These are phyloP conservation scores for Stegophylla sp. DNA, from an alignment of 2,888 invertebrate genomes.

Conservation along the genomic window DNA sequence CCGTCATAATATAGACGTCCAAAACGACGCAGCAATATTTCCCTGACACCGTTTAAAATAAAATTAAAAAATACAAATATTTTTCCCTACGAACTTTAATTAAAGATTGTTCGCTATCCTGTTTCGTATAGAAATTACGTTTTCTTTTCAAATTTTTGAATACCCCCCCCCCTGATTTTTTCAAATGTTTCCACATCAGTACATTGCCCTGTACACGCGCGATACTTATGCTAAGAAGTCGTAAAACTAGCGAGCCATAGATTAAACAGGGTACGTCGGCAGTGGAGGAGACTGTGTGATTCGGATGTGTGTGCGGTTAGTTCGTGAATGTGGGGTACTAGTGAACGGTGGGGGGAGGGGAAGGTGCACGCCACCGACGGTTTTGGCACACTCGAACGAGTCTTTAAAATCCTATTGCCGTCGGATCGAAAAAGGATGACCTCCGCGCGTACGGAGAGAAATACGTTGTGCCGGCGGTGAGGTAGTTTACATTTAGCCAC, in stretches of 20 bases:
- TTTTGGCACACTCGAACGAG: conserved; percentile 52
- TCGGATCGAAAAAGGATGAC: conserved; percentile 3
- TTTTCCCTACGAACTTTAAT: too few relatives aligned
- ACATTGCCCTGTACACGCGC: too few relatives aligned
- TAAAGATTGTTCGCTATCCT: too few relatives aligned
- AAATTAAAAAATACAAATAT: too few relatives aligned
- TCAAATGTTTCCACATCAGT: too few relatives aligned
- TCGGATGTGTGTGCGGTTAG: conserved; percentile 6
- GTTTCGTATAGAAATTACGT: too few relatives aligned
- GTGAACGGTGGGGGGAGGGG: neutral
- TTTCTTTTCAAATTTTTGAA: too few relatives aligned
- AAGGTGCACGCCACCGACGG: conserved; percentile 8
- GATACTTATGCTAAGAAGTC: conserved; percentile 8
- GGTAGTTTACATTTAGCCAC: conserved; percentile 9
- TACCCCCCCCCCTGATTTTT: too few relatives aligned
- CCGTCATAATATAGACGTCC: too few relatives aligned
- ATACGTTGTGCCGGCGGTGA: neutral
- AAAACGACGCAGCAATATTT: too few relatives aligned
- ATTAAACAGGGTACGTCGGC: conserved; percentile 3
- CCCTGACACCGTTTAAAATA: too few relatives aligned
- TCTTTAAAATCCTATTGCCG: conserved; percentile 42
- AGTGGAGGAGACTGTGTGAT: too few relatives aligned
- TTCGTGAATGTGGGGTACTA: neutral
- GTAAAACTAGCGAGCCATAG: conserved; percentile 31
- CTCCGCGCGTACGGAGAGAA: neutral